Evolutionary conservation across 2,113 vertebrate genomes (phyloP).

Genomic region (Tricholaema leucomelas): DNA sequence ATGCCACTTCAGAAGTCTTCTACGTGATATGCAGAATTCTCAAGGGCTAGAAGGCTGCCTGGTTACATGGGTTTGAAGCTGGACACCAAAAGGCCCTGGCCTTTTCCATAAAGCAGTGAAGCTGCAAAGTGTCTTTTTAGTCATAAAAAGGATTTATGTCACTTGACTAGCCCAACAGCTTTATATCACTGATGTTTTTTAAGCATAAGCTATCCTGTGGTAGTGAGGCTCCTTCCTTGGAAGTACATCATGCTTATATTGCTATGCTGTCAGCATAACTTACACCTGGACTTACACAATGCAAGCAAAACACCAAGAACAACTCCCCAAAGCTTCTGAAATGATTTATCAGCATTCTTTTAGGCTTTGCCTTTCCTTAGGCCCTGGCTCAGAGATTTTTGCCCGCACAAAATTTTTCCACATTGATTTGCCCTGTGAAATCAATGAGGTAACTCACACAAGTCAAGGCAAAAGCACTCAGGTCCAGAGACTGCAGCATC

Average conservation of each 20-base stretch:
- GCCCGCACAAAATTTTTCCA: background rate
- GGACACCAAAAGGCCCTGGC: background rate
- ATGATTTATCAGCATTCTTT: background rate
- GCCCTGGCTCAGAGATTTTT: background rate
- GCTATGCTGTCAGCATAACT: background rate
- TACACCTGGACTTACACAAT: background rate
- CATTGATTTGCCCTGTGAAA: background rate
- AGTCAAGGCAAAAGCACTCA: background rate
- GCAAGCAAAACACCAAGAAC: background rate
- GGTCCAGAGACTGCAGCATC: background rate
- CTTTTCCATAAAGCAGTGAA: background rate
- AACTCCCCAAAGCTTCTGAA: background rate
- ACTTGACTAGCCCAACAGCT: background rate
- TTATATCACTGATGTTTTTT: background rate
- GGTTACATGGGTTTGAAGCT: background rate
- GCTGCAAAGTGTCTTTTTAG: background rate
- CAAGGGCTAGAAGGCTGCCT: background rate
- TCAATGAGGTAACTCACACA: background rate
- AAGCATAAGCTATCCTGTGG: background rate
- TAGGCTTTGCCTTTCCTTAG: background rate
- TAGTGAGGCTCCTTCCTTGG: background rate
- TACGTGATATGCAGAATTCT: background rate
- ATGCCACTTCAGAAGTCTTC: background rate
- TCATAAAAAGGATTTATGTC: background rate
- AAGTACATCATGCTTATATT: background rate